Percentiles rank a stretch among this genome's conserved stretches.
These are phyloP conservation scores for Teleopsis dalmanni DNA, from an alignment of 1,140 invertebrate species.

Conservation along the genomic window DNA sequence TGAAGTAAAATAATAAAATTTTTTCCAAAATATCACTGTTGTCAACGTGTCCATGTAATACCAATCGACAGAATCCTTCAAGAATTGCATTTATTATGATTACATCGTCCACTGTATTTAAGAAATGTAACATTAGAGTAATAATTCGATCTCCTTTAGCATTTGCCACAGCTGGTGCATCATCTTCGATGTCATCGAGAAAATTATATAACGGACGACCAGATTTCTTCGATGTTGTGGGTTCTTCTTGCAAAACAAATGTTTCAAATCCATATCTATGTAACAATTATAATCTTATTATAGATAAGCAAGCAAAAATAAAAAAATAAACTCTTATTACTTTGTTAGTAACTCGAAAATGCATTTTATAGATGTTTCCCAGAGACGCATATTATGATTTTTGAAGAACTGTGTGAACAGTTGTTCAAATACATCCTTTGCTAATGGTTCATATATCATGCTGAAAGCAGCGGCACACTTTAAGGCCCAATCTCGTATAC, in stretches of 20 bases:
- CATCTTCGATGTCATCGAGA: slow-evolving; percentile 35
- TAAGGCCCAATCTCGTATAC: slow-evolving; percentile 37
- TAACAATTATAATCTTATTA: not conserved
- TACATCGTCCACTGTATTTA: slow-evolving; percentile 29
- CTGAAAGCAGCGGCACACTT: slow-evolving; percentile 39
- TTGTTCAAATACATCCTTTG: slow-evolving; percentile 36
- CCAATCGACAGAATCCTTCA: slow-evolving; percentile 31
- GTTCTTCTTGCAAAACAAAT: slow-evolving; percentile 22
- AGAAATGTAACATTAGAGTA: slow-evolving; percentile 31
- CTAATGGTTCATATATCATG: slow-evolving; percentile 35
- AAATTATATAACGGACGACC: slow-evolving; percentile 30
- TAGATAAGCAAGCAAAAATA: not conserved
- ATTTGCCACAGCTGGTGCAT: slow-evolving; percentile 17
- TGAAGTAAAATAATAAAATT: slow-evolving; percentile 34
- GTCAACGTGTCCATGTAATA: slow-evolving; percentile 31
- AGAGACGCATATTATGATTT: slow-evolving; percentile 28
- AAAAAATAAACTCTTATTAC: slow-evolving; percentile 1
- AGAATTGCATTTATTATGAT: slow-evolving; percentile 27
- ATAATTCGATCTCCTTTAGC: slow-evolving; percentile 26
- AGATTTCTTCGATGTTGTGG: slow-evolving; percentile 18
- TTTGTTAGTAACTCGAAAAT: slow-evolving; percentile 32
- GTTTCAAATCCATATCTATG: slow-evolving; percentile 30
- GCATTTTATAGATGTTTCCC: slow-evolving; percentile 31
- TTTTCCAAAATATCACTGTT: slow-evolving; percentile 35
- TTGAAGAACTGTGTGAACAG: slow-evolving; percentile 36